Conservation (phyloP, 2,113 vertebrate genomes). For the Boleophthalmus pectinirostris region DNA sequence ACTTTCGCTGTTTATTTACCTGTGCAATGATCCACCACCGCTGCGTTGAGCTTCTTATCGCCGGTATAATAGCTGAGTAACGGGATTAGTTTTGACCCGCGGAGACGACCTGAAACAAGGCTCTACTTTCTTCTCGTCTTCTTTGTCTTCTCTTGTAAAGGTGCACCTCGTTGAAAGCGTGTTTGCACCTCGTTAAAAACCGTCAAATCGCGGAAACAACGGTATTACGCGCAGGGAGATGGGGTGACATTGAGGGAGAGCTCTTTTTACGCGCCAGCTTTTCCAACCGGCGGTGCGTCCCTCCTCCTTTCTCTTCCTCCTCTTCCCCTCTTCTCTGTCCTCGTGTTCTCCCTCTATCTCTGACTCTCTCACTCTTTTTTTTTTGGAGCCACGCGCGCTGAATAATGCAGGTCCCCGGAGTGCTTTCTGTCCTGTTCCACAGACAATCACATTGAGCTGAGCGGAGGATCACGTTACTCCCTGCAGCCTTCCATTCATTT, state of each 20-base stretch:
- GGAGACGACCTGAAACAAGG: slow-evolving; percentile 9
- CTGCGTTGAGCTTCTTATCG: slow-evolving; percentile 18
- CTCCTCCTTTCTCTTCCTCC: slow-evolving; percentile 12
- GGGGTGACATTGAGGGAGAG: slow-evolving; percentile 55
- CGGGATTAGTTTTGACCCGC: slow-evolving; percentile 40
- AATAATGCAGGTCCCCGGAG: slow-evolving; percentile 80
- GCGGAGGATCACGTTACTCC: slow-evolving; percentile 72
- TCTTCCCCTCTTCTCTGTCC: not conserved
- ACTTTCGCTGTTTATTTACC: slow-evolving; percentile 21
- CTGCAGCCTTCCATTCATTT: slow-evolving; percentile 59
- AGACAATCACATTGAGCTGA: slow-evolving; percentile 70
- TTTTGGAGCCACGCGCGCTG: slow-evolving; percentile 62
- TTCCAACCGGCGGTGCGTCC: slow-evolving; percentile 36
- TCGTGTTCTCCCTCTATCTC: not conserved
- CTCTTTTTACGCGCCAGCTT: slow-evolving; percentile 60
- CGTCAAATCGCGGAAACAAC: slow-evolving; percentile 8
- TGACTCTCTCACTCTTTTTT: not conserved
- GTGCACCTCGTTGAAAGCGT: not conserved
- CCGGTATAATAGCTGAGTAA: slow-evolving; percentile 22
- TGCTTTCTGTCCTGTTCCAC: slow-evolving; percentile 75
- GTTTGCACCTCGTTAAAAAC: not conserved
- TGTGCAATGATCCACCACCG: slow-evolving; percentile 13
- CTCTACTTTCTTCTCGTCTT: slow-evolving; percentile 3
- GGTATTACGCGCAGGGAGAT: slow-evolving; percentile 22
- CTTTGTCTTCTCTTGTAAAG: not conserved